Percentiles rank a stretch among this genome's conserved stretches.
Conservation (phyloP, 2,113 vertebrate genomes). For the Oophaga pumilio region DNA sequence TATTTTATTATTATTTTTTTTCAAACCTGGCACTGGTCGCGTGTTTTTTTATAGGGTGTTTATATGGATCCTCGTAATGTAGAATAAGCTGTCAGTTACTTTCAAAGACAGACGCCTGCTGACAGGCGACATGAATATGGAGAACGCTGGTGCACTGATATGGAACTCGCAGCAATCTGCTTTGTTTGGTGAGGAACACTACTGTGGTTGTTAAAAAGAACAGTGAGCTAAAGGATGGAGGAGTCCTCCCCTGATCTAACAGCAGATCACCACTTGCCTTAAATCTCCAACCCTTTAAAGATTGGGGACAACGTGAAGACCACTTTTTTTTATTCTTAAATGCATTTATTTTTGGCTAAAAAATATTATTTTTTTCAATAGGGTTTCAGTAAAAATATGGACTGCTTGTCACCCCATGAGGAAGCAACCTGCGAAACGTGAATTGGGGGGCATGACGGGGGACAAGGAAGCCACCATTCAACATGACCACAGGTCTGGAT, state of each 20-base stretch:
- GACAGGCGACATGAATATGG: not conserved
- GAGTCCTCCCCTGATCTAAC: not conserved
- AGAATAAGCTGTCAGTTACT: not conserved
- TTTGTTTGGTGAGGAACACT: conserved; percentile 4
- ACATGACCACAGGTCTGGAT: no score
- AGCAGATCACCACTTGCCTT: not conserved
- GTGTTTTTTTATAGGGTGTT: not conserved
- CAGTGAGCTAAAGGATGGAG: not conserved
- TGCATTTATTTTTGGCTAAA: no score
- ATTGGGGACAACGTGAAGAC: no score
- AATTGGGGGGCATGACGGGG: no score
- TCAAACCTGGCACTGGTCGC: not conserved
- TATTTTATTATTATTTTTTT: not conserved
- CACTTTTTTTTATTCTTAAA: no score
- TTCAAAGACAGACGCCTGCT: conserved; percentile 10
- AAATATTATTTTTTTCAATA: no score
- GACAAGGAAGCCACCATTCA: no score
- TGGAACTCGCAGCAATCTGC: conserved; percentile 8
- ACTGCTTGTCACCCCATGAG: no score
- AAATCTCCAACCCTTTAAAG: not conserved
- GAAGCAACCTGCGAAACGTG: no score
- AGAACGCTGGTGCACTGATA: conserved; percentile 3
- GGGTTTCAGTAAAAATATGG: no score
- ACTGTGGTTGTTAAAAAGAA: conserved; percentile 3
- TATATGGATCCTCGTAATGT: not conserved